These are phyloP conservation scores for Drosophila pandora DNA, from an alignment of 1,140 invertebrate species.

Conservation along the genomic window DNA sequence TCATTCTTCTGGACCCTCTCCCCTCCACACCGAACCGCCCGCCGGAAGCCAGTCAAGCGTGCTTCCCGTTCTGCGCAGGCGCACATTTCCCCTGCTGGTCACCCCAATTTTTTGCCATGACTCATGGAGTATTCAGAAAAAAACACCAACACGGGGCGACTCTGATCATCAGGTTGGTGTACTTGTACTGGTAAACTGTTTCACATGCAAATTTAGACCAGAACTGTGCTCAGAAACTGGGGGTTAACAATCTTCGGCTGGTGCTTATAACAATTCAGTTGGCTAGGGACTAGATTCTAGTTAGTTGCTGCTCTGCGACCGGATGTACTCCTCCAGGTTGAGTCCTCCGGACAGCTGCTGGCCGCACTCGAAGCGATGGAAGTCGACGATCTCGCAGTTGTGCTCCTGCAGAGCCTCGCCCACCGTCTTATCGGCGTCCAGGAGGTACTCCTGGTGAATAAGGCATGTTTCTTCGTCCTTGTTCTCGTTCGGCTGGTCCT, in stretches of 20 bases:
- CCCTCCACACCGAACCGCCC: constrained; percentile 1
- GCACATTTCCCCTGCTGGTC: constrained; percentile 32
- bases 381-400: constrained; percentile 90
- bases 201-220: constrained; percentile 46
- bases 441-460: constrained; percentile 94
- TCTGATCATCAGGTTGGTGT: constrained; percentile 29
- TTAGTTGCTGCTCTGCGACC: constrained; percentile 63
- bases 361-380: constrained; percentile 93
- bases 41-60: constrained; percentile 63
- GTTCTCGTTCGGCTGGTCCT: constrained; percentile 86
- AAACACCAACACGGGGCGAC: constrained; percentile 13
- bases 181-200: constrained; percentile 16
- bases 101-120: constrained; percentile 59
- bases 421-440: constrained; percentile 90
- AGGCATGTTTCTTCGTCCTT: constrained; percentile 90
- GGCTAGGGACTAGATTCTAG: constrained; percentile 14
- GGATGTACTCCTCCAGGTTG: constrained; percentile 59
- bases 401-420: constrained; percentile 89
- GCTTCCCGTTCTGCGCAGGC: constrained; percentile 64
- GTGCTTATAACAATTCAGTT: constrained; percentile 50
- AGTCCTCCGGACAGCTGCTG: constrained; percentile 81
- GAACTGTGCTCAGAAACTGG: constrained; percentile 5
- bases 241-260: constrained; percentile 33
- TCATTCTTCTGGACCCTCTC: constrained; percentile 34
- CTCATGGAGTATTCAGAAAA: constrained; percentile 43